Base-by-base conservation (phyloP, 2,113 vertebrate genomes). In the Callipepla squamata region DNA sequence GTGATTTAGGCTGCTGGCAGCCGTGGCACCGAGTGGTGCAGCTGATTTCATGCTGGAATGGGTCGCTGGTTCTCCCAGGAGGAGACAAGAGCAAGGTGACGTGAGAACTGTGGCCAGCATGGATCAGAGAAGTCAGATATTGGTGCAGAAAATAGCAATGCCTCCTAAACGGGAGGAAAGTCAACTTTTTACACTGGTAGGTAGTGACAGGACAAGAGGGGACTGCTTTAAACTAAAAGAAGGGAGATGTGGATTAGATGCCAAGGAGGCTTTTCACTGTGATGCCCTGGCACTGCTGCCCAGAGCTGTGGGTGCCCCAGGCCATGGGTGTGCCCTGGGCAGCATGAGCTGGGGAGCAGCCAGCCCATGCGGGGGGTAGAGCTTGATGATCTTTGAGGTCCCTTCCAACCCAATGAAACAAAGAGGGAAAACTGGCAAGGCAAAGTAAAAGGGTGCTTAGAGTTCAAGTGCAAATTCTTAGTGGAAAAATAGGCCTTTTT, bases 11-110 rank as follows among this genome's bases (percentile, higher is more conserved):
- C 38, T 1, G 0, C 44, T 62, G 19, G 9, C 61, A 2, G 61
- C 0, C 2, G 42, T 75, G 85, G 7, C 42, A 19, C 22, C 0
- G 0, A 32, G 62, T 61, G 80, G 40, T 0, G 1, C 22, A 57
- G 69, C n/a, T 7, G 7, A 1, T 11, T 2, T 32, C 44, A 11
- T 0, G 1, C 58, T 25, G 47, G 44, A 23, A 20, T 1, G 9
- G 23, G 16, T 66, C 4, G 0, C 65, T 42, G 68, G 2, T 47
- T 78, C 38, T 89, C 25, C 73, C 66, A n/a, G 0, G 0, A 30
- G 75, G 67, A 65, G 53, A 26, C 22, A 34, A 59, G n/a, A 58
- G 10, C 3, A 7, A 85, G 53, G 47, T 34, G 28, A 11, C 23
- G 32, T 45, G 78, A 62, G 81, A 73, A 4, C 36, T 53, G 63